These are phyloP conservation scores for Phallusia fumigata DNA, from an alignment of 23 tunicate species.

Conservation along the genomic window DNA sequence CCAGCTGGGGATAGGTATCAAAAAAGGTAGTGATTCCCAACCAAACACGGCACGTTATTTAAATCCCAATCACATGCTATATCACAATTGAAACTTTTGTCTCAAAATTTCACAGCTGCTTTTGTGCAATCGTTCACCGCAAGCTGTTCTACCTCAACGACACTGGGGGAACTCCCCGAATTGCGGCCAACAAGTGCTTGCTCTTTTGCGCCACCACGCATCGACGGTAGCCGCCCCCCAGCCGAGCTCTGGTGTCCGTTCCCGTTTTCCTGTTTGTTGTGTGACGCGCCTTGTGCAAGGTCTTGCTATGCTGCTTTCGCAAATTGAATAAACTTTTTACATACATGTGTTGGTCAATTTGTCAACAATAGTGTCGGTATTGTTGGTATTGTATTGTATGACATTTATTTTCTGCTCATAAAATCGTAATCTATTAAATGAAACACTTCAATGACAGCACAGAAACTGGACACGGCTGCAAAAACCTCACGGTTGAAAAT, in stretches of 20 bases:
- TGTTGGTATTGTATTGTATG: no score
- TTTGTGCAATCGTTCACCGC: neutral
- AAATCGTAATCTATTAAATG: no score
- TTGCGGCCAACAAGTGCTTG: slow-evolving; percentile 8
- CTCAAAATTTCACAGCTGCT: neutral
- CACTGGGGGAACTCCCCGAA: slow-evolving; percentile 12
- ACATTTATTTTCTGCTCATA: no score
- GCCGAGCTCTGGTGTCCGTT: neutral
- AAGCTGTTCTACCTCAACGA: neutral
- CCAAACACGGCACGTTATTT: neutral
- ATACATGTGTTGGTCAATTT: no score
- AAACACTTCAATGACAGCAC: no score
- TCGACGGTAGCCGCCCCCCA: slow-evolving; percentile 9
- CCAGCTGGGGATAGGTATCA: no score
- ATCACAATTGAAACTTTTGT: neutral
- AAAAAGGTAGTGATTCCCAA: neutral
- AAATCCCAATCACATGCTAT: neutral
- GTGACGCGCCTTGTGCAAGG: neutral
- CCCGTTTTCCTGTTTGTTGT: neutral
- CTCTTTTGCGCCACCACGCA: slow-evolving; percentile 1
- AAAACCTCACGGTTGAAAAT: no score
- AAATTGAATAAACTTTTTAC: neutral
- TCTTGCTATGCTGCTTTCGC: neutral
- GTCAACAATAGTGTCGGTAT: no score
- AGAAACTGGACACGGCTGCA: no score